Conservation (phyloP, 2,888 invertebrate genomes). For the Xestia xanthographa region DNA sequence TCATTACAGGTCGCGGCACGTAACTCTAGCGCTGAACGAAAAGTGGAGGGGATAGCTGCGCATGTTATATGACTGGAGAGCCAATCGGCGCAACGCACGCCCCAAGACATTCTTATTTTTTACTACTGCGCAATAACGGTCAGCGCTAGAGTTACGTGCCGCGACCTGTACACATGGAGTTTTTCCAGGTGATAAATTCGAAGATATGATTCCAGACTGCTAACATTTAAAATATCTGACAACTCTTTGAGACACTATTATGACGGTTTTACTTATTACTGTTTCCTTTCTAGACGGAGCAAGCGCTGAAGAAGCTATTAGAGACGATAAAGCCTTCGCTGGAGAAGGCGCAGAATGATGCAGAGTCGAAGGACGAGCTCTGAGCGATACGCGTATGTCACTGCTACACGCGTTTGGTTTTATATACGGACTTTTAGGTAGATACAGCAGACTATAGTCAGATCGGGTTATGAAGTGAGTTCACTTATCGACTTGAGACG, state of each 20-base stretch:
- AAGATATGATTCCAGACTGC: background rate
- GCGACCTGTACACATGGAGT: too few relatives aligned
- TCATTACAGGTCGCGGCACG: too few relatives aligned
- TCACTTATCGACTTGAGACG: background rate
- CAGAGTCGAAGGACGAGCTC: conserved; percentile 75
- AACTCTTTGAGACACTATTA: background rate
- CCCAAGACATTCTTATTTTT: too few relatives aligned
- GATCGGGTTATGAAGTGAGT: background rate
- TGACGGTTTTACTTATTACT: background rate
- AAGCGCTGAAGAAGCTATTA: conserved; percentile 93
- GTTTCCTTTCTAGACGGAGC: conserved; percentile 92
- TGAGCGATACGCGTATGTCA: conserved; percentile 67
- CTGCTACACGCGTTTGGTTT: conserved; percentile 21
- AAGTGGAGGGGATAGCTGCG: too few relatives aligned
- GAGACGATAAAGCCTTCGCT: conserved; percentile 89
- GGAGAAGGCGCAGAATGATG: conserved; percentile 77
- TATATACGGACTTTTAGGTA: conserved; percentile 25
- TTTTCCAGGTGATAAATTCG: background rate
- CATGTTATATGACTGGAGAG: too few relatives aligned
- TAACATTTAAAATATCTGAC: background rate
- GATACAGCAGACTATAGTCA: background rate
- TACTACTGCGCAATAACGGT: too few relatives aligned
- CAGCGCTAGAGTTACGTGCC: too few relatives aligned
- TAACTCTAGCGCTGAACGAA: too few relatives aligned
- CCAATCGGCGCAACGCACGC: too few relatives aligned